Percentiles rank a stretch among this genome's conserved stretches.
phyloP scores from a whole-genome alignment of 2,113 vertebrate genomes.

The Petromus typicus region DNA sequence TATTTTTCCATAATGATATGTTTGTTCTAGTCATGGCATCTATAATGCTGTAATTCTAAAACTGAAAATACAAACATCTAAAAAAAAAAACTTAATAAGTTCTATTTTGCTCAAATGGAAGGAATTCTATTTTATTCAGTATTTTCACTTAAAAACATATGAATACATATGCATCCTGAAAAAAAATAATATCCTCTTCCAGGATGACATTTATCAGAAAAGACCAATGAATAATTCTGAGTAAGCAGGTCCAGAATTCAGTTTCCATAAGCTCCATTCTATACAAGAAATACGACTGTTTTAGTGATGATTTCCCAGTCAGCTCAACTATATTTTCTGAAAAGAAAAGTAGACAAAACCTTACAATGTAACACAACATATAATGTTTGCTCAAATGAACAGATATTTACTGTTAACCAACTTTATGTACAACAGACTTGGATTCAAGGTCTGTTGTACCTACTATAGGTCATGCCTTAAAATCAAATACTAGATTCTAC shows the following conservation, averaged over 20 bases:
- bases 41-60: background rate
- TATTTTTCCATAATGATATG: background rate
- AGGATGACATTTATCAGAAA: background rate
- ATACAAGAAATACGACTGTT: background rate
- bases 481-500: background rate
- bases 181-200: background rate
- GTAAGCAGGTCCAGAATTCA: background rate
- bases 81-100: background rate
- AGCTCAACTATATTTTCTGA: background rate
- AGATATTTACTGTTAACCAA: background rate
- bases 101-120: background rate
- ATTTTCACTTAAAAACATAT: background rate
- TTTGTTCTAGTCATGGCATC: background rate
- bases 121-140: background rate
- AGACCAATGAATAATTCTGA: background rate
- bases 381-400: background rate
- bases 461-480: background rate
- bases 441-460: background rate
- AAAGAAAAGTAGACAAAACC: background rate
- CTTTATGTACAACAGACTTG: background rate
- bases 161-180: background rate
- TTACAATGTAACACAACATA: background rate
- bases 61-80: background rate
- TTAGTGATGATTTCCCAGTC: background rate
- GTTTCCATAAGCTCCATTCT: background rate